A percentile compares a stretch with the other conserved stretches of the same genome.
Evolutionary conservation across 2,888 invertebrate genomes (phyloP).

Genomic region (Zaprionus bogoriensis): DNA sequence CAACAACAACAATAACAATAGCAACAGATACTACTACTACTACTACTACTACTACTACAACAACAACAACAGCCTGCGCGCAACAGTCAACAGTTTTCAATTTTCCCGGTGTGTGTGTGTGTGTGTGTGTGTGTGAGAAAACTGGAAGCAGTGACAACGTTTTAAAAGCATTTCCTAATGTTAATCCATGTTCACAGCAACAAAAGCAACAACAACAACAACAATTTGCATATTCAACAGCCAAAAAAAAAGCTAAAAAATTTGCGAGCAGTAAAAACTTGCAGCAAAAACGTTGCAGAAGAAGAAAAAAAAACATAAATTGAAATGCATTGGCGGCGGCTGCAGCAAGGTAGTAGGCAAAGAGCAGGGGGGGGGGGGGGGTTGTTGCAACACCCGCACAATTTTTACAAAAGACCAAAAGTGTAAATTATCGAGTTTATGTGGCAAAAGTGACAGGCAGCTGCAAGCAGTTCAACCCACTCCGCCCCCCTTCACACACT

Average conservation of each 20-base stretch:
- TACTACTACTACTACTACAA: slow-evolving; percentile 1
- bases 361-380: background rate
- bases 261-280: slow-evolving; percentile 21
- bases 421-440: slow-evolving; percentile 67
- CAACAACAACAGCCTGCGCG: slow-evolving; percentile 22
- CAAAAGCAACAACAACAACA: slow-evolving; percentile 1
- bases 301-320: slow-evolving; percentile 21
- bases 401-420: slow-evolving; percentile 28
- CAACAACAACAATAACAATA: slow-evolving; percentile 22
- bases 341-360: background rate
- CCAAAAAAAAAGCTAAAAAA: background rate
- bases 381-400: slow-evolving; percentile 7
- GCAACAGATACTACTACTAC: slow-evolving; percentile 14
- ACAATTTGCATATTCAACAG: slow-evolving; percentile 29
- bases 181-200: slow-evolving; percentile 26
- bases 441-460: slow-evolving; percentile 58
- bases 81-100: slow-evolving; percentile 50
- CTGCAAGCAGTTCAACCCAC: no score
- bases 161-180: slow-evolving; percentile 59
- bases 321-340: slow-evolving; percentile 28
- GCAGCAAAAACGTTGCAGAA: slow-evolving; percentile 7
- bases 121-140: slow-evolving; percentile 39
- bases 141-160: slow-evolving; percentile 35
- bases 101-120: slow-evolving; percentile 3
- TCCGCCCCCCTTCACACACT: background rate